Conservation (phyloP, 2,113 vertebrate species). For the Megalops atlanticus region DNA sequence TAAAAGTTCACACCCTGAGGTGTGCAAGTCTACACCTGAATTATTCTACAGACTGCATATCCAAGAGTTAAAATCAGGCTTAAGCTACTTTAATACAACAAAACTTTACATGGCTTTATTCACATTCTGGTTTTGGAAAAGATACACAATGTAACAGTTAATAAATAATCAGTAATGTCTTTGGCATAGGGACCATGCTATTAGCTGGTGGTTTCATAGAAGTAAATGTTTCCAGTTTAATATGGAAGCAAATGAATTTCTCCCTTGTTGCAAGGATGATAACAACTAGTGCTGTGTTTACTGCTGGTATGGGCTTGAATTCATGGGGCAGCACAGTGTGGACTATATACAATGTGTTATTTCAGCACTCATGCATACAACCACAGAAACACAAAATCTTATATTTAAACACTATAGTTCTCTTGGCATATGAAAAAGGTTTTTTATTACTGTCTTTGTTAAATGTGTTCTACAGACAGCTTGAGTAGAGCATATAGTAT, state of each 20-base stretch:
- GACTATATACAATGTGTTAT: too few species aligned
- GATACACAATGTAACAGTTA: background rate
- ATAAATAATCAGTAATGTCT: slow-evolving; percentile 2
- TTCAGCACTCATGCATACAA: too few species aligned
- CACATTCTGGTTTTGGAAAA: background rate
- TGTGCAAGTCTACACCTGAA: background rate
- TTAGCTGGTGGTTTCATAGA: slow-evolving; percentile 10
- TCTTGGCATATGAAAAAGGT: too few species aligned
- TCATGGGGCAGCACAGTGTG: background rate
- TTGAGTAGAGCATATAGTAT: too few species aligned
- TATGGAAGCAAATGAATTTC: background rate
- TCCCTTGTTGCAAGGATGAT: background rate
- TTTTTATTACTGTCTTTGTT: too few species aligned
- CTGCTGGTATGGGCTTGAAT: background rate
- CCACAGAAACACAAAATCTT: too few species aligned
- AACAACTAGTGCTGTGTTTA: background rate
- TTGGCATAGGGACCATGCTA: background rate
- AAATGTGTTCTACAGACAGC: too few species aligned
- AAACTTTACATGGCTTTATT: background rate
- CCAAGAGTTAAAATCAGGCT: background rate
- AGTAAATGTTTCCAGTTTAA: slow-evolving; percentile 21
- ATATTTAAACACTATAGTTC: too few species aligned
- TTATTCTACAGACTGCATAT: background rate
- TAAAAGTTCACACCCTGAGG: background rate
- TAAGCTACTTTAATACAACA: background rate